These are phyloP conservation scores for Gracilinanus agilis DNA, from an alignment of 2,113 vertebrate species.

Conservation along the genomic window DNA sequence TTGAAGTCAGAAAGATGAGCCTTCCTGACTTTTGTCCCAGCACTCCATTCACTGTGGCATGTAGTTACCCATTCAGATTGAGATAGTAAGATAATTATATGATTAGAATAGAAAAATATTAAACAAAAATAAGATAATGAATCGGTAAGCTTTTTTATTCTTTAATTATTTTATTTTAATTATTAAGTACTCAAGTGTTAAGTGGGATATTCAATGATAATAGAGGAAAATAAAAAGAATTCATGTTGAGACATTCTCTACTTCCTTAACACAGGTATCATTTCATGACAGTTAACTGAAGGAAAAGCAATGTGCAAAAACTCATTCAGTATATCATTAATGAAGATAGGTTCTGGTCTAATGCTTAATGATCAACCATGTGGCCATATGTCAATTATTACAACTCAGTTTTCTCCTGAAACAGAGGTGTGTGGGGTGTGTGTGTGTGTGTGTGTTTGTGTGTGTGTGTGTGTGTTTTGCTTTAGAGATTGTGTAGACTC, in stretches of 20 bases:
- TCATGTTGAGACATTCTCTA: not conserved
- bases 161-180: too few species aligned
- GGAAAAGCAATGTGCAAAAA: not conserved
- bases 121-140: not conserved
- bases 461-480: too few species aligned
- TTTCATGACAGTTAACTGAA: not conserved
- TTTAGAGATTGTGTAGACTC: not conserved
- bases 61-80: not conserved
- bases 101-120: not conserved
- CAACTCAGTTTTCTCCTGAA: not conserved
- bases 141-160: not conserved
- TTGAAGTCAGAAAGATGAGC: not conserved
- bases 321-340: not conserved
- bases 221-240: not conserved
- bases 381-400: not conserved
- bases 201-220: not conserved
- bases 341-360: not conserved
- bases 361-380: not conserved
- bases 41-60: not conserved
- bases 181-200: not conserved
- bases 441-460: not conserved
- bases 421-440: not conserved
- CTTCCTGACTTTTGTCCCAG: not conserved
- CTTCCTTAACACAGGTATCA: not conserved
- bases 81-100: not conserved